phyloP scores from a whole-genome alignment of 2,797 vertebrate species.

The Acanthurus tractus region DNA sequence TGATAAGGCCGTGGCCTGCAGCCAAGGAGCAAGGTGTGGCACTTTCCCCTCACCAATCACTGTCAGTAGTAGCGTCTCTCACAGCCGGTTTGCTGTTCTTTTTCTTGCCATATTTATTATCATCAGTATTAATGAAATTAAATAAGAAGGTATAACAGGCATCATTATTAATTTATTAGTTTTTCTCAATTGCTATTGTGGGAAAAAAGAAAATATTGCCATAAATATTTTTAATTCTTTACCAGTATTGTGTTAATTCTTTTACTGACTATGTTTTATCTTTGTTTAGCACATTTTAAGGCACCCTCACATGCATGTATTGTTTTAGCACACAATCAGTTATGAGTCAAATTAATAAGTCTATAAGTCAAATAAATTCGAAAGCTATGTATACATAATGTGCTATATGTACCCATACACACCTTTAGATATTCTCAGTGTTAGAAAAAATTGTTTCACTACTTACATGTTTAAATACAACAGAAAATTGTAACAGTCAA shows the following conservation, averaged over 20 bases:
- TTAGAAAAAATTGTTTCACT: background rate
- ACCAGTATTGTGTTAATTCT: too few species aligned
- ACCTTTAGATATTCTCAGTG: too few species aligned
- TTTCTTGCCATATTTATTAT: slow-evolving; percentile 32
- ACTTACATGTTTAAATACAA: background rate
- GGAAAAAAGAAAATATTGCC: too few species aligned
- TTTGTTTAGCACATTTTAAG: too few species aligned
- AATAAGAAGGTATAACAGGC: slow-evolving; percentile 31
- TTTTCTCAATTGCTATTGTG: background rate
- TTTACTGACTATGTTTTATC: too few species aligned
- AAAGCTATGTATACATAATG: background rate
- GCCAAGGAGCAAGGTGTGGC: slow-evolving; percentile 80
- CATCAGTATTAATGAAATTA: slow-evolving; percentile 29
- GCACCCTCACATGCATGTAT: background rate
- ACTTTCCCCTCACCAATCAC: slow-evolving; percentile 73
- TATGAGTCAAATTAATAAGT: background rate
- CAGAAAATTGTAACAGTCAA: background rate
- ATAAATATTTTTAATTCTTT: background rate
- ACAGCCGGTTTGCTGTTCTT: slow-evolving; percentile 56
- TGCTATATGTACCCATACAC: too few species aligned
- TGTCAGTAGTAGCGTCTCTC: slow-evolving; percentile 61
- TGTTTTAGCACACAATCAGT: background rate
- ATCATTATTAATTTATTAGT: background rate
- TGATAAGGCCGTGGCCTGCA: slow-evolving; percentile 74
- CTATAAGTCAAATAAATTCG: background rate